Base-by-base conservation (phyloP, 92 coral and sea anemone genomes). In the Paragorgia papillata region DNA sequence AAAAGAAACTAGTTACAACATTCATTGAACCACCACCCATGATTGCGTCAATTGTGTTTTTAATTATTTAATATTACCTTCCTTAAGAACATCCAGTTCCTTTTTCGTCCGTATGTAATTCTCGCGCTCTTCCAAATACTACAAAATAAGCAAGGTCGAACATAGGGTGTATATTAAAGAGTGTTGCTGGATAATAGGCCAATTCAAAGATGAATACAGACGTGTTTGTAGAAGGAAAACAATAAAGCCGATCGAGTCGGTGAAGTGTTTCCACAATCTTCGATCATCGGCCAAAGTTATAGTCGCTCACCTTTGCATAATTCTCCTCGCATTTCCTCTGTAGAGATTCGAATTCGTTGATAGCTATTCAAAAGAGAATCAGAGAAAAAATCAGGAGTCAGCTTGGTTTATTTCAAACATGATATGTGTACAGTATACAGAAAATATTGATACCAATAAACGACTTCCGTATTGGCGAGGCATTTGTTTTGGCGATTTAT, bases 51-150 rank as follows among this genome's bases (percentile, higher is more conserved):
- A n/a, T n/a, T n/a, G n/a, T n/a, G n/a, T n/a, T n/a, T n/a, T n/a
- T n/a, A n/a, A n/a, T n/a, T n/a, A n/a, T n/a, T n/a, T 24, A 9
- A 32, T 55, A 28, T 74, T 53, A 91, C 99, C 90, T 66, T 95
- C 93, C 73, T 95, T 95, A 10, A 95, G 84, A 30, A 83, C 84
- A 31, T 95, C 99, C 65, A 95, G 69, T 60, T 95, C 99, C 63
- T 88, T 89, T 63, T 83, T 95, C 29, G 85, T 93, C 62, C 90
- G 90, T 14, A 83, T 79, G 79, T 86, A 91, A 73, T 88, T 89
- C 55, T 80, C 81, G 26, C 83, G 95, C 63, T 95, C 97, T 18
- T 82, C 89, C 59, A 88, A 74, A 87, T 69, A 95, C 99, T 95
- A 59, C 17, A 2, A 46, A 46, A 15, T 15, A 46, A 46, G 2